Evolutionary conservation across 1,140 invertebrate genomes (phyloP).

Genomic region (Tribolium castaneum): DNA sequence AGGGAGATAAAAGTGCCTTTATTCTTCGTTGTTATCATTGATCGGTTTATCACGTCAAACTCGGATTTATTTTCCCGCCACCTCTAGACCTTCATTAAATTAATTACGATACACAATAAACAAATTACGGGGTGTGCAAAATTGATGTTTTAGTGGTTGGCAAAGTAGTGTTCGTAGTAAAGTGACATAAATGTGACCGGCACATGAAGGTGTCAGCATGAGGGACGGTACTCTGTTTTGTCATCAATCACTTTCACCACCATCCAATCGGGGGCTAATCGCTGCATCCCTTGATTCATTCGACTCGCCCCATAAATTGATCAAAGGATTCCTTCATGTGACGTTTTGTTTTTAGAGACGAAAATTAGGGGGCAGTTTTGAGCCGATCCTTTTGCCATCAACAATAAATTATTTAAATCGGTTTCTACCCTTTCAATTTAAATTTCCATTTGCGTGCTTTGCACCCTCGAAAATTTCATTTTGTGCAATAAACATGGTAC

Average conservation of each 20-base stretch:
- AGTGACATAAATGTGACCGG: slow-evolving; percentile 14
- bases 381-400: neutral
- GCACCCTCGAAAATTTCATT: neutral
- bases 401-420: neutral
- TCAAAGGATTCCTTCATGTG: slow-evolving; percentile 3
- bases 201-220: slow-evolving; percentile 14
- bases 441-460: neutral
- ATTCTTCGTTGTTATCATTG: slow-evolving; percentile 13
- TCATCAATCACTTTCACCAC: slow-evolving; percentile 39
- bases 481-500: too few relatives aligned
- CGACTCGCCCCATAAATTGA: slow-evolving; percentile 2
- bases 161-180: neutral
- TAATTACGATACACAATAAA: slow-evolving; percentile 5
- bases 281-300: slow-evolving; percentile 5
- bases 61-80: neutral
- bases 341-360: neutral
- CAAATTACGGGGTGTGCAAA: neutral
- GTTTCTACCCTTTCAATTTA: neutral
- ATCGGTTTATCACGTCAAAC: slow-evolving; percentile 2
- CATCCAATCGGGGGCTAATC: slow-evolving; percentile 20
- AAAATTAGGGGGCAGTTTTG: neutral
- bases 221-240: neutral
- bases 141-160: slow-evolving; percentile 10
- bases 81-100: neutral
- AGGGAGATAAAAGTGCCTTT: neutral